Evolutionary conservation across 2,113 vertebrate genomes (phyloP), one percentile per base, ranked within the genome.

Genomic region (Gnathonemus longibarbis): DNA sequence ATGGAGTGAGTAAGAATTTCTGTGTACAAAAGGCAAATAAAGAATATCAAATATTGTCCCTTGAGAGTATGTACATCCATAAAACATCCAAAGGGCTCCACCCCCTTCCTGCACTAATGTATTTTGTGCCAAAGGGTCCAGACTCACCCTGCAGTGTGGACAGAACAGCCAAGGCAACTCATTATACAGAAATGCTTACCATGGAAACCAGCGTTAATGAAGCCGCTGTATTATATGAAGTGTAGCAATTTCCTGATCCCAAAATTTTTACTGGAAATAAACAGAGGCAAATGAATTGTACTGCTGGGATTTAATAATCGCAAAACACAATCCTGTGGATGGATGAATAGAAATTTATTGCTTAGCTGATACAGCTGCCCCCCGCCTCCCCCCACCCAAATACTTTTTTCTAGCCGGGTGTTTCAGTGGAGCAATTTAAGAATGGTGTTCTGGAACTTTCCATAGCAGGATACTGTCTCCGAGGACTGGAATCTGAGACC

Each of bases 241-340:
- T 49, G 46, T 49, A 50, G 13, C 62, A 89, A 89, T 89, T 87
- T 87, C 85, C 48, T 87, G 13, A 53, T 48, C 85, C 50, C 31
- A 2, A 87, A 24, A 39, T 35, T 17, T 53, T 24, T 85, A 49
- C 83, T 21, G 45, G 45, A 52, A 87, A 87, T 87, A 31, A 87
- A 19, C 49, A 87, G n/a, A 52, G 50, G 31, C 27, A 87, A 87
- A 87, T 53, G 50, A 39, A 87, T 52, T 21, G 27, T 49, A 56
- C 50, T 87, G 85, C n/a, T 87, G 85, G 50, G 85, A 87, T 87
- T 35, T 87, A 52, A 53, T 53, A 87, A 35, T 35, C 85, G 50
- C 50, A 17, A 46, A 87, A 53, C 49, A 31, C 24, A 87, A n/a
- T 35, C 27, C 50, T 53, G n/a, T 87, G 50, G 85, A 87, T 53